Base-by-base conservation (phyloP, 2,888 invertebrate species). In the Copidosoma aretas region DNA sequence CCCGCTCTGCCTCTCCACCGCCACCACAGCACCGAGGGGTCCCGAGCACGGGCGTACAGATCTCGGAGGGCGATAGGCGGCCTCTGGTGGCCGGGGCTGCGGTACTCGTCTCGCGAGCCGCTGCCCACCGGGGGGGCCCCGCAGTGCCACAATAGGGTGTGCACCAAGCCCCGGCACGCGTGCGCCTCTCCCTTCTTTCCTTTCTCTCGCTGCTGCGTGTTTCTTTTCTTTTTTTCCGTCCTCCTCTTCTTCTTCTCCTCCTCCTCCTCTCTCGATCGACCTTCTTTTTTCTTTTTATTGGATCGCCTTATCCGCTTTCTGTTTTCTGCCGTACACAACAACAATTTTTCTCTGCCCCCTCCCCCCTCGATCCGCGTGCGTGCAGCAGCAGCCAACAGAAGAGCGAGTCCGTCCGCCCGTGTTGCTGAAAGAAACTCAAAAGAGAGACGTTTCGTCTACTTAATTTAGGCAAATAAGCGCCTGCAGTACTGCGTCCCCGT, bases 61-160 rank as follows among this genome's bases (percentile, higher is more conserved):
- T 82, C 78, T 73, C 65, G 67, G 56, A n/a, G 4, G 60, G 70
- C 73, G 82, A 82, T 82, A 82, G 81, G 78, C 53, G 21, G 12
- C 64, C 41, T 22, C 59, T 66, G 60, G 70, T 66, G 70, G 68
- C 68, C 58, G 32, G n/a, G 76, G 75, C 77, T 80, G 79, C 77
- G 79, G 82, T 79, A 80, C 79, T 80, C 80, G 80, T 79, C 79
- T 80, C 80, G 80, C 79, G 80, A 76, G 78, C 32, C 8, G 32
- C 3, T 32, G 72, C 79, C 80, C 82, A 80, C 81, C 80, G 73
- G 80, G 81, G 80, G 80, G 79, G n/a, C n/a, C 79, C 79, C 73
- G 59, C 67, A 66, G 64, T 64, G 56, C 21, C 54, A 10, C 60
- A 54, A 53, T 22, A 24, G 57, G 21, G n/a, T 57, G 59, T 49